Conservation (phyloP, 2,113 vertebrate genomes). For the Tauraco erythrolophus region DNA sequence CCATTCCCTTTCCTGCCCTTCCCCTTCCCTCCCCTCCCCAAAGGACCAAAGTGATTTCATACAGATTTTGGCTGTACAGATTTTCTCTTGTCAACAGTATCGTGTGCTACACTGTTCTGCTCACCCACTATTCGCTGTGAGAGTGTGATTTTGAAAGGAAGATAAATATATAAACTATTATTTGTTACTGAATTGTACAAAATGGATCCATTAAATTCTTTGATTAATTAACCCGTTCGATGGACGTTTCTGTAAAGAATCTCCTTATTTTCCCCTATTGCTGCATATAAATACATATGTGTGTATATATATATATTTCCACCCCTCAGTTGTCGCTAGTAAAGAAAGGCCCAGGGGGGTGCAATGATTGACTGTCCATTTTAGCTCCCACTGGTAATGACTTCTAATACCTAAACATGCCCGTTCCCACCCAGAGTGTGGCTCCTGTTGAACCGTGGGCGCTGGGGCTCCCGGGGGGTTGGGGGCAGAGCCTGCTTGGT, state of each 20-base stretch:
- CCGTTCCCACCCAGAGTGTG: not conserved
- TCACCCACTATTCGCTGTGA: conserved; percentile 26
- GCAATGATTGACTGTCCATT: conserved; percentile 46
- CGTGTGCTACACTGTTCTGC: conserved; percentile 79
- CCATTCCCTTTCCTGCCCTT: conserved; percentile 32
- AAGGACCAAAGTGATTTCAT: conserved; percentile 84
- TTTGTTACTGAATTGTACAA: conserved; percentile 83
- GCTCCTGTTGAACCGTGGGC: conserved; percentile 29
- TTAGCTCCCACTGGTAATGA: conserved; percentile 62
- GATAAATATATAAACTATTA: conserved; percentile 22
- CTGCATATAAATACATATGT: not conserved
- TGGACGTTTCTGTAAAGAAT: conserved; percentile 56
- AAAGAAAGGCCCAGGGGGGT: not conserved
- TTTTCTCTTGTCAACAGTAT: conserved; percentile 75
- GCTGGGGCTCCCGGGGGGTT: not conserved
- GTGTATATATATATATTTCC: not conserved
- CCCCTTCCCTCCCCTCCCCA: conserved; percentile 33
- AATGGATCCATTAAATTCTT: conserved; percentile 70
- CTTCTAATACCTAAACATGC: conserved; percentile 52
- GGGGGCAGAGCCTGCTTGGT: not conserved
- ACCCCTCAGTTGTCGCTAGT: not conserved
- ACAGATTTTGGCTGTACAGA: conserved; percentile 68
- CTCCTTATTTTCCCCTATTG: not conserved
- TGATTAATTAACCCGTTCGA: conserved; percentile 55
- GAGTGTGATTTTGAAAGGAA: not conserved